Conservation (phyloP, 64 coral and sea anemone genomes). For the Trachythela sp. region DNA sequence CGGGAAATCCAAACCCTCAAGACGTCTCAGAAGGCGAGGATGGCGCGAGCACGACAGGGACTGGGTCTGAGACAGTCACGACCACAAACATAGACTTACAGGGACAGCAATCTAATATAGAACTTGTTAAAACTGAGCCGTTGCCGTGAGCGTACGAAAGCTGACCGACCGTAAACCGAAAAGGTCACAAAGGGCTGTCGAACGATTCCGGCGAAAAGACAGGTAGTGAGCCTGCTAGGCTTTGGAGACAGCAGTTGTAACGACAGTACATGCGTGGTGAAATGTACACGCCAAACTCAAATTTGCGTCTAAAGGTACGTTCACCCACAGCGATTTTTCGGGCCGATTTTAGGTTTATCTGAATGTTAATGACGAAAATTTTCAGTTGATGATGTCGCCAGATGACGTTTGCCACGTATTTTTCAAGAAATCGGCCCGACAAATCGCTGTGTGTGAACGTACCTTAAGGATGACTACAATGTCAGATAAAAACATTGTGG, state of each 20-base stretch:
- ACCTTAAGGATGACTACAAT: too few species aligned
- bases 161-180: background rate
- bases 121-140: background rate
- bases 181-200: background rate
- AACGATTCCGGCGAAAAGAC: background rate
- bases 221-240: background rate
- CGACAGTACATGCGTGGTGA: background rate
- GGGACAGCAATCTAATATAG: background rate
- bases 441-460: too few species aligned
- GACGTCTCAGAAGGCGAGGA: background rate
- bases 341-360: too few species aligned
- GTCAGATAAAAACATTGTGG: too few species aligned
- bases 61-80: background rate
- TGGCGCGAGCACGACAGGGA: background rate
- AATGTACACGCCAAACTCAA: background rate
- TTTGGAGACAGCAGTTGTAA: background rate
- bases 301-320: background rate
- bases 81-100: background rate
- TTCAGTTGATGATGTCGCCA: too few species aligned
- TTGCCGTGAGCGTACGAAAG: background rate
- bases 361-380: too few species aligned
- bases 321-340: too few species aligned
- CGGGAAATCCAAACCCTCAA: constrained; percentile 48
- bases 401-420: too few species aligned
- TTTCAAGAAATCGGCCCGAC: too few species aligned